Evolutionary conservation across 37 sponge, comb jelly and placozoan species (phyloP).

Genomic region (Corticium candelabrum): DNA sequence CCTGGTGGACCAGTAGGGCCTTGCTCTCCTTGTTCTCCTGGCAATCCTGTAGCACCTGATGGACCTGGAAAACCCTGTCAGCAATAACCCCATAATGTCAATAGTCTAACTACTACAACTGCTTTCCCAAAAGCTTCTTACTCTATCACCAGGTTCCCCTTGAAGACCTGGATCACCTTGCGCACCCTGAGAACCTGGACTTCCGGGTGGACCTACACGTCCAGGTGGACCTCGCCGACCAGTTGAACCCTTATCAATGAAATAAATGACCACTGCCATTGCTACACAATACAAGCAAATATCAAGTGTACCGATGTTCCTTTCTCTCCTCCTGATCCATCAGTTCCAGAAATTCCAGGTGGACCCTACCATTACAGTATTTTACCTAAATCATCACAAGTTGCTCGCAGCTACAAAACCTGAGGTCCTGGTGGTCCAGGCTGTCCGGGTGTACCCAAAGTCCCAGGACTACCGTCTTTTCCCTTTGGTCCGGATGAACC

Average conservation of each 20-base stretch:
- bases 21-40: background rate
- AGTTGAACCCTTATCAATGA: background rate
- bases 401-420: background rate
- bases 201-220: background rate
- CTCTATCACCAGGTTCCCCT: background rate
- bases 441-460: background rate
- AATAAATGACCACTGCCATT: background rate
- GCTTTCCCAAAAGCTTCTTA: background rate
- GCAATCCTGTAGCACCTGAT: background rate
- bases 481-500: background rate
- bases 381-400: background rate
- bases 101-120: background rate
- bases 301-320: background rate
- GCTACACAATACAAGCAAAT: too few relatives aligned
- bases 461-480: background rate
- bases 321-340: background rate
- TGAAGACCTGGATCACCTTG: background rate
- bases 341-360: background rate
- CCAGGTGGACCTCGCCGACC: constrained; percentile 2
- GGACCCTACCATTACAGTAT: background rate
- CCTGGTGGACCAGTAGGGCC: too few relatives aligned
- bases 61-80: constrained; percentile 1
- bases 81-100: background rate
- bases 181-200: background rate
- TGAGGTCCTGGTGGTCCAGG: background rate